Percentiles rank a stretch among this genome's conserved stretches.
Evolutionary conservation across 92 coral and sea anemone species (phyloP).

Genomic region (Umimayanthus chanpuru): DNA sequence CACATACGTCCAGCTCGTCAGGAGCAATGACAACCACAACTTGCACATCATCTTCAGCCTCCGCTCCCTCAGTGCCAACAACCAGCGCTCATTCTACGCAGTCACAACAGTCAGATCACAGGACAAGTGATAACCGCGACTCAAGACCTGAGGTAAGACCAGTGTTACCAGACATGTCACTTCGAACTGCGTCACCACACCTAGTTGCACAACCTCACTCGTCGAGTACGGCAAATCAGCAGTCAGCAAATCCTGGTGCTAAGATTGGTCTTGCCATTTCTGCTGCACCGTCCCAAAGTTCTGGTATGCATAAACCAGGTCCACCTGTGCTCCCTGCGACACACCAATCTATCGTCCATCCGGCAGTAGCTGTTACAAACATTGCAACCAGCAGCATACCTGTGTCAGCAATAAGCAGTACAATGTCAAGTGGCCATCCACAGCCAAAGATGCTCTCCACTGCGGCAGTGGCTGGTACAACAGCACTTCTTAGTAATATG

Average conservation of each 20-base stretch:
- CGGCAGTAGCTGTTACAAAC: slow-evolving; percentile 40
- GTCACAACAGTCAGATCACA: slow-evolving; percentile 26
- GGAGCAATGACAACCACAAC: not conserved
- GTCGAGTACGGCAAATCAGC: slow-evolving; percentile 15
- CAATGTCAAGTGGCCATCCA: slow-evolving; percentile 41
- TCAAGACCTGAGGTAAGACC: slow-evolving; percentile 35
- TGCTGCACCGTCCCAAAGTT: slow-evolving; percentile 29
- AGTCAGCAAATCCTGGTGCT: not conserved
- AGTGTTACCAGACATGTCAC: slow-evolving; percentile 23
- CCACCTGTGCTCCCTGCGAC: slow-evolving; percentile 20
- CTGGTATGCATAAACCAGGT: slow-evolving; percentile 31
- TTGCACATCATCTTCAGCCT: not conserved
- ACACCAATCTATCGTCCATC: slow-evolving; percentile 23
- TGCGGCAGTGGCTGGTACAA: slow-evolving; percentile 48
- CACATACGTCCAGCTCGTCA: slow-evolving; percentile 18
- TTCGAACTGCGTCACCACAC: slow-evolving; percentile 37
- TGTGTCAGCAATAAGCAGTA: slow-evolving; percentile 42
- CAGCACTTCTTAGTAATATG: slow-evolving; percentile 49
- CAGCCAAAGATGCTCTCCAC: slow-evolving; percentile 58
- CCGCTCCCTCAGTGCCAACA: slow-evolving; percentile 15
- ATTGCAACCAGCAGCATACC: slow-evolving; percentile 50
- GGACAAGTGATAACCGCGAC: slow-evolving; percentile 25
- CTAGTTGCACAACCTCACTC: slow-evolving; percentile 21
- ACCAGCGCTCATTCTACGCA: slow-evolving; percentile 13
- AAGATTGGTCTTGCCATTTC: slow-evolving; percentile 29